phyloP scores from a whole-genome alignment of 2,113 vertebrate species.

The Varanus salvator region DNA sequence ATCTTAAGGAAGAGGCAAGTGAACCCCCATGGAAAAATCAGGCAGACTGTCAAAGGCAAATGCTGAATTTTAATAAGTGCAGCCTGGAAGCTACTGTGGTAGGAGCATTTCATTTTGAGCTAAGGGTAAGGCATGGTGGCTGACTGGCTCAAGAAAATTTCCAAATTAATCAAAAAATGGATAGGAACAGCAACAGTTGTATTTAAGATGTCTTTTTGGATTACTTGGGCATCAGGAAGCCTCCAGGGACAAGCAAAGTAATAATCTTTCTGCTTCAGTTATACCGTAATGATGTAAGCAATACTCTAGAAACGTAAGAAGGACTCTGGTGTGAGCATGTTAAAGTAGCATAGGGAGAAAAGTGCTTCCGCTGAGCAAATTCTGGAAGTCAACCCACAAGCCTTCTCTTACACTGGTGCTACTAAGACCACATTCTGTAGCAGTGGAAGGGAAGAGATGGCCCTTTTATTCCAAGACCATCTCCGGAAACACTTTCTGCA shows the following conservation, averaged over 20 bases:
- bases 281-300: background rate
- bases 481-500: background rate
- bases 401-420: slow-evolving; percentile 15
- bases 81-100: background rate
- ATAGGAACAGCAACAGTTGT: slow-evolving; percentile 40
- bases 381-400: slow-evolving; percentile 36
- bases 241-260: background rate
- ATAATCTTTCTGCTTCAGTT: background rate
- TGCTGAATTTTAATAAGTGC: slow-evolving; percentile 41
- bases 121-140: slow-evolving; percentile 14
- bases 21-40: slow-evolving; percentile 16
- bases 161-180: slow-evolving; percentile 5
- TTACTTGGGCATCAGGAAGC: slow-evolving; percentile 49
- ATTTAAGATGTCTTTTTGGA: slow-evolving; percentile 63
- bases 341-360: slow-evolving; percentile 24
- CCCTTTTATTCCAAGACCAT: slow-evolving; percentile 21
- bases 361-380: background rate
- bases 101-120: slow-evolving; percentile 39
- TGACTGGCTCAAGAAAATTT: background rate
- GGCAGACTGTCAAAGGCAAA: slow-evolving; percentile 17
- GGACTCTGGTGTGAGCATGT: slow-evolving; percentile 22
- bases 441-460: slow-evolving; percentile 31
- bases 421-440: slow-evolving; percentile 48
- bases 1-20: slow-evolving; percentile 21
- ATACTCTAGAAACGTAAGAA: background rate